These are phyloP conservation scores for Fragum fragum DNA, from an alignment of 2,888 invertebrate genomes.

Conservation along the genomic window DNA sequence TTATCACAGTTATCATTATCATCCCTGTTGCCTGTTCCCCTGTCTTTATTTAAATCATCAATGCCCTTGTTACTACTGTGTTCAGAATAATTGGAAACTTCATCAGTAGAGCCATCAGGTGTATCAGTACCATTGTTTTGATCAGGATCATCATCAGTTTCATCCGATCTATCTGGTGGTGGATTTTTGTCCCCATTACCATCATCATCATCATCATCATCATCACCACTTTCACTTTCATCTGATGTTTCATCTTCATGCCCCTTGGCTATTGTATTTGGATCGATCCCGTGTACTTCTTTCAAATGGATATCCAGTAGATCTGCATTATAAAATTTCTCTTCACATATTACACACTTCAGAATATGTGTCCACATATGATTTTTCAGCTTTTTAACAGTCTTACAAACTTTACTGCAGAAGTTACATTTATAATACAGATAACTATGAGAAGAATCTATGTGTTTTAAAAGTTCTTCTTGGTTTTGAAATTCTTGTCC, in stretches of 20 bases:
- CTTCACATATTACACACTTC: slow-evolving; percentile 11
- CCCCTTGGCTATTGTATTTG: background rate
- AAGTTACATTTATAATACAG: slow-evolving; percentile 3
- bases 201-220: background rate
- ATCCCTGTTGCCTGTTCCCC: no score
- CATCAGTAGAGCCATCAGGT: no score
- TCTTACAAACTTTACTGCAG: background rate
- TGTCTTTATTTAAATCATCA: no score
- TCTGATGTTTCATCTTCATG: background rate
- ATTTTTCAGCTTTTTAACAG: slow-evolving; percentile 17
- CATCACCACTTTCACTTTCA: background rate
- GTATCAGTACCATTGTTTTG: background rate
- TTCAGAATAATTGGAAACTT: no score
- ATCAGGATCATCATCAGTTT: slow-evolving; percentile 1
- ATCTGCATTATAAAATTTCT: slow-evolving; percentile 12
- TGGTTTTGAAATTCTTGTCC: background rate
- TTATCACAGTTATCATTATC: background rate
- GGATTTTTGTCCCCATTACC: no score
- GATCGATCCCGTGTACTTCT: background rate
- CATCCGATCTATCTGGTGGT: slow-evolving; percentile 4
- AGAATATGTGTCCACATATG: slow-evolving; percentile 7
- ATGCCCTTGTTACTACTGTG: no score
- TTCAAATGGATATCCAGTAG: background rate
- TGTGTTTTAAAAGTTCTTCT: background rate
- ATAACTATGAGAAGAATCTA: background rate